phyloP scores from a whole-genome alignment of 2,113 vertebrate species.

The Physeter macrocephalus region DNA sequence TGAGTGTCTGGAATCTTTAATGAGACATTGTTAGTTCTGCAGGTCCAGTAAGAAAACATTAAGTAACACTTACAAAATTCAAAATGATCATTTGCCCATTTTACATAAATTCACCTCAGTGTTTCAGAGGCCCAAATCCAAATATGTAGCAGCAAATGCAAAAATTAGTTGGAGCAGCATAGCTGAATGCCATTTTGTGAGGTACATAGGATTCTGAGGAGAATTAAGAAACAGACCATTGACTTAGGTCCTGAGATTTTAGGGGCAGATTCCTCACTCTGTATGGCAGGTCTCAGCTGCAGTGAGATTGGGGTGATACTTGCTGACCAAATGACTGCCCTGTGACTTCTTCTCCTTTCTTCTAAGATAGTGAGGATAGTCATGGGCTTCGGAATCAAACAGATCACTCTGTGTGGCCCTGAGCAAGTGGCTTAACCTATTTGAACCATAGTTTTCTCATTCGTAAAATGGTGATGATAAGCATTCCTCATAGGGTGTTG shows the following conservation, averaged over 20 bases:
- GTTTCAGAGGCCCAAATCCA: background rate
- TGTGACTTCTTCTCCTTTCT: background rate
- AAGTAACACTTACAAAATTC: background rate
- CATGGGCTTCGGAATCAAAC: background rate
- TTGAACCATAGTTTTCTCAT: background rate
- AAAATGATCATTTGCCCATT: background rate
- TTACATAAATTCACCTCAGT: background rate
- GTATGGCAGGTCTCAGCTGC: background rate
- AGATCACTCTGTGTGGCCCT: background rate
- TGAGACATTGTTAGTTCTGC: background rate
- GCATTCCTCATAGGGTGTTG: background rate
- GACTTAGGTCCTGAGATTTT: background rate
- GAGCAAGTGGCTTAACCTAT: background rate
- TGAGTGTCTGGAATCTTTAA: background rate
- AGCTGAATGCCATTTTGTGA: background rate
- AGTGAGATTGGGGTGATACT: background rate
- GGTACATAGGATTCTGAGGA: background rate
- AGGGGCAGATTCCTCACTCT: background rate
- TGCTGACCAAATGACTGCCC: background rate
- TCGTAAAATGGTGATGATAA: background rate
- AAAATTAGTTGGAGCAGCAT: background rate
- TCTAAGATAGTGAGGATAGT: background rate
- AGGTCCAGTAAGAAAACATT: background rate
- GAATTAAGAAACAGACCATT: no score
- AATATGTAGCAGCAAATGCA: background rate